phyloP scores from a whole-genome alignment of 2,113 vertebrate genomes.

The Ceratotherium simum region DNA sequence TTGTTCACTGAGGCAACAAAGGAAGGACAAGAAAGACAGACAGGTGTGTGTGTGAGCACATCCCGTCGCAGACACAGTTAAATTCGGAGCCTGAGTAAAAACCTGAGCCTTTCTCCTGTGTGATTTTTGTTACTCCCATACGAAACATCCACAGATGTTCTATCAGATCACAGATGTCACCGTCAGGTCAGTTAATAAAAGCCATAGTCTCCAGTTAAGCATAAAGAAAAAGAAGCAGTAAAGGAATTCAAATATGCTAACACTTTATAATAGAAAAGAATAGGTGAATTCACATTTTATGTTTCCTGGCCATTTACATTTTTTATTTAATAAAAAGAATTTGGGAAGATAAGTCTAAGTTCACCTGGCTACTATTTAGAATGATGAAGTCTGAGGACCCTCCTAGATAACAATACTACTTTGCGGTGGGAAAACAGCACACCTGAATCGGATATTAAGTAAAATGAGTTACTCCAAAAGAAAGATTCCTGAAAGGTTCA shows the following conservation, averaged over 20 bases:
- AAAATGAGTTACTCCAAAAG: constrained; percentile 19
- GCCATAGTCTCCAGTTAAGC: constrained; percentile 45
- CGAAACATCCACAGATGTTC: constrained; percentile 70
- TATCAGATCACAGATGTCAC: not conserved
- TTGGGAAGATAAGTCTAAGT: constrained; percentile 67
- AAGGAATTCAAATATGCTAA: constrained; percentile 80
- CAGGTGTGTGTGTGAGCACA: not conserved
- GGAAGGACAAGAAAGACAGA: not conserved
- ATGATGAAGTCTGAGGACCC: constrained; percentile 64
- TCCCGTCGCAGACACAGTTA: constrained; percentile 54
- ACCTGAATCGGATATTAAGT: constrained; percentile 67
- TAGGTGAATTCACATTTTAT: constrained; percentile 69
- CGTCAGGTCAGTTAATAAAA: constrained; percentile 75
- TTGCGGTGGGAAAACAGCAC: constrained; percentile 61
- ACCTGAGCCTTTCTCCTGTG: constrained; percentile 37
- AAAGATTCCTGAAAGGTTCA: constrained; percentile 19
- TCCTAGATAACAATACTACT: constrained; percentile 72
- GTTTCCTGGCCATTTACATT: constrained; percentile 78
- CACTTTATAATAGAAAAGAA: constrained; percentile 74
- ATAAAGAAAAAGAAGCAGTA: constrained; percentile 63
- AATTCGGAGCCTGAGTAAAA: constrained; percentile 55
- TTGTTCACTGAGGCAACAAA: not conserved
- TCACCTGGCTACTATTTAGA: constrained; percentile 75
- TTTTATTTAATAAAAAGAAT: constrained; percentile 83
- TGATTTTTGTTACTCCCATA: constrained; percentile 73